phyloP scores from a whole-genome alignment of 2,113 vertebrate species.

The Caretta caretta region DNA sequence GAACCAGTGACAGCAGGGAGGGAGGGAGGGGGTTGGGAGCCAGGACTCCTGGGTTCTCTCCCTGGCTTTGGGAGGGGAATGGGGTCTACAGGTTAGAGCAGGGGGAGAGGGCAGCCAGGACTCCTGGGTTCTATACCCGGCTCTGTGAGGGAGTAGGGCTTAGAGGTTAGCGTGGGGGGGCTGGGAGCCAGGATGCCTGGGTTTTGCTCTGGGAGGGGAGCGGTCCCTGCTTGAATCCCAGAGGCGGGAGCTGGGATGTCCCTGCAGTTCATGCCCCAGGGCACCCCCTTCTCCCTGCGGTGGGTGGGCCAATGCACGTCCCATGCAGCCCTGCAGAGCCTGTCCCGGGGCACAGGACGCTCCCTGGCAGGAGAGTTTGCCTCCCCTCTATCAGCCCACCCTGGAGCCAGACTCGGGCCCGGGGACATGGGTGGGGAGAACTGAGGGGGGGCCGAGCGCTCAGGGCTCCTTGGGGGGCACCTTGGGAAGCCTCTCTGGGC shows the following conservation, averaged over 20 bases:
- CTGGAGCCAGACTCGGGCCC: too few relatives aligned
- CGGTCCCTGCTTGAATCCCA: not conserved
- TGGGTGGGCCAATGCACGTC: too few relatives aligned
- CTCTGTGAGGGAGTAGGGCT: not conserved
- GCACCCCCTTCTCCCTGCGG: too few relatives aligned
- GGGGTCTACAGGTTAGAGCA: too few relatives aligned
- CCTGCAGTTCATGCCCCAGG: not conserved
- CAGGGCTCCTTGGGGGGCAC: not conserved
- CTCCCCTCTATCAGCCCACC: too few relatives aligned
- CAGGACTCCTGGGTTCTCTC: not conserved
- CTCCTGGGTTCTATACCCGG: not conserved
- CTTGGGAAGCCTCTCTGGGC: too few relatives aligned
- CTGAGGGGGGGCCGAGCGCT: too few relatives aligned
- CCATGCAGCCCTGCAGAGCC: too few relatives aligned
- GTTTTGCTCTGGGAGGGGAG: not conserved
- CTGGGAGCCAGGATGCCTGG: fast-evolving
- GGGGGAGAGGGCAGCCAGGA: not conserved
- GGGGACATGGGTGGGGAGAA: too few relatives aligned
- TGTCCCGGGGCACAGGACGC: too few relatives aligned
- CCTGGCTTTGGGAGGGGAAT: too few relatives aligned
- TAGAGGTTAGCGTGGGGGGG: fast-evolving
- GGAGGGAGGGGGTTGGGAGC: not conserved
- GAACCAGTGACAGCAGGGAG: not conserved
- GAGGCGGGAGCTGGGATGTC: not conserved
- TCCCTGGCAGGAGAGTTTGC: too few relatives aligned